Conservation (phyloP, 1,140 invertebrate genomes). For the Plectrocnemia conspersa region DNA sequence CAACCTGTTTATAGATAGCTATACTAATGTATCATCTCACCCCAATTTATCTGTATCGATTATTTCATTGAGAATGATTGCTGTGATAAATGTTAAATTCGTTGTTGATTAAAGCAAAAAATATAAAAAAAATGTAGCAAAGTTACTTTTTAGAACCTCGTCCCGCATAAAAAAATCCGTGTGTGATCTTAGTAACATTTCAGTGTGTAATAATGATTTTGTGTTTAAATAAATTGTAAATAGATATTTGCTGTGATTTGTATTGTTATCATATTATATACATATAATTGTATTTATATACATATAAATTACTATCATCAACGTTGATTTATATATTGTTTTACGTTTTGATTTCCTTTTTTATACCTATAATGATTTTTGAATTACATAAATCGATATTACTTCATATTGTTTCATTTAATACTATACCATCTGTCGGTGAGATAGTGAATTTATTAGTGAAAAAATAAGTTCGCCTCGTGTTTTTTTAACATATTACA, state of each 20-base stretch:
- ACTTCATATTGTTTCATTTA: too few relatives aligned
- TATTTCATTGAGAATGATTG: slow-evolving; percentile 16
- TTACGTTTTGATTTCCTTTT: slow-evolving; percentile 10
- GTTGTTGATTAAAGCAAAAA: slow-evolving; percentile 14
- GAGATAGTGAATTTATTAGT: too few relatives aligned
- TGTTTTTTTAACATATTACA: too few relatives aligned
- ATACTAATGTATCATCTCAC: too few relatives aligned
- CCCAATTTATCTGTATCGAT: too few relatives aligned
- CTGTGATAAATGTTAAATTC: slow-evolving; percentile 30
- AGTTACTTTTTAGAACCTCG: too few relatives aligned
- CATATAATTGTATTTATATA: slow-evolving; percentile 14
- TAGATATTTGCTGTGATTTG: slow-evolving; percentile 22
- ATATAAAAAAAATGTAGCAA: slow-evolving; percentile 1
- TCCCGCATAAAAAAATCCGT: too few relatives aligned
- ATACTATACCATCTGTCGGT: too few relatives aligned
- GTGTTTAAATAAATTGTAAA: slow-evolving; percentile 11
- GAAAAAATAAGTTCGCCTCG: too few relatives aligned
- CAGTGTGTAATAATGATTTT: not conserved
- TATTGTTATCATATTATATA: slow-evolving; percentile 12
- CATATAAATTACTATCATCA: not conserved
- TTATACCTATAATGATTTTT: slow-evolving; percentile 7
- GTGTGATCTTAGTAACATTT: too few relatives aligned
- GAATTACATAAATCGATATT: slow-evolving; percentile 17
- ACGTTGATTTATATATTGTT: slow-evolving; percentile 1
- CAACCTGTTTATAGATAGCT: too few relatives aligned